phyloP scores from a whole-genome alignment of 2,113 vertebrate species.

The Rhinoderma darwinii region DNA sequence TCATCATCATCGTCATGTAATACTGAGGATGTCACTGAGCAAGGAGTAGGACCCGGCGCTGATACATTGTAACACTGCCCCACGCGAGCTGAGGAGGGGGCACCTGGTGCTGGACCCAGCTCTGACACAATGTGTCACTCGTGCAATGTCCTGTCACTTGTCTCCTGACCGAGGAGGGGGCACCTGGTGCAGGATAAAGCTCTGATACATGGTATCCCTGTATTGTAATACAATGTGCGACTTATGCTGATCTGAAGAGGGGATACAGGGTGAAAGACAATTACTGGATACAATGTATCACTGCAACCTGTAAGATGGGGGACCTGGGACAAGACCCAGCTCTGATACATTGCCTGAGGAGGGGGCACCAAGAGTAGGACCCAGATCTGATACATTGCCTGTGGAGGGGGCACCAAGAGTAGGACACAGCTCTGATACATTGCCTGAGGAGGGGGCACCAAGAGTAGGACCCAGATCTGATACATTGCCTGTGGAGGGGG shows the following conservation, averaged over 20 bases:
- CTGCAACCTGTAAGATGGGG: background rate
- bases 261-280: background rate
- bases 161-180: too few species aligned
- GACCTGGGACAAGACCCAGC: background rate
- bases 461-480: too few species aligned
- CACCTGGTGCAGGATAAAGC: too few species aligned
- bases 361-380: background rate
- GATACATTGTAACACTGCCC: background rate
- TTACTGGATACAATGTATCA: too few species aligned
- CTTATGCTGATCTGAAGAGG: too few species aligned
- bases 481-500: background rate
- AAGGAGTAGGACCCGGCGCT: background rate
- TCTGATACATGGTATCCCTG: too few species aligned
- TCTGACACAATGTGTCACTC: background rate
- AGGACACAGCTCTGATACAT: background rate
- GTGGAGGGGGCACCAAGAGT: background rate
- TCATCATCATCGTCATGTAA: background rate
- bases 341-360: background rate
- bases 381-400: background rate
- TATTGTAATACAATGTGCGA: too few species aligned
- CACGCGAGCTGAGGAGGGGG: background rate
- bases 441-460: background rate
- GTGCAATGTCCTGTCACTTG: too few species aligned
- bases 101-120: background rate
- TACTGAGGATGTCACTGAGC: background rate